Evolutionary conservation across 2,888 invertebrate species (phyloP).

Genomic region (Anticlea derivata): DNA sequence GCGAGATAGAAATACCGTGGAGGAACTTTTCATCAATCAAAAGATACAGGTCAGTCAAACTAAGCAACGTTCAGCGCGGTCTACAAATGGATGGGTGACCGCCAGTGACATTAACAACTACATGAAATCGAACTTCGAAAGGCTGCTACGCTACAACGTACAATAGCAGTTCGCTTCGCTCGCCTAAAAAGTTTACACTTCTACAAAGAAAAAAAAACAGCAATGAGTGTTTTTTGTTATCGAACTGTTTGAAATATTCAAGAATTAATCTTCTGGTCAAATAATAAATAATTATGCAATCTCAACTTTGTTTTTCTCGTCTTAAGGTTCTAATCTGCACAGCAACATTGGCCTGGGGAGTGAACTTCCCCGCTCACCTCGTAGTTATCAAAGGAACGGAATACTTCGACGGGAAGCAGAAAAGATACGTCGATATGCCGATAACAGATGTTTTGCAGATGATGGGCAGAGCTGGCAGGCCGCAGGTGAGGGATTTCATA

Average conservation of each 20-base stretch:
- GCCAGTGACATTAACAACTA: too few species aligned
- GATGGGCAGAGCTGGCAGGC: constrained; percentile 99
- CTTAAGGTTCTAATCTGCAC: constrained; percentile 95
- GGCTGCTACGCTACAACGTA: too few species aligned
- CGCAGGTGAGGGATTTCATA: constrained; percentile 71
- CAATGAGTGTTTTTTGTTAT: too few species aligned
- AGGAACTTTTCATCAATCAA: constrained; percentile 96
- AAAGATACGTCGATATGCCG: constrained; percentile 99
- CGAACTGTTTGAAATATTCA: too few species aligned
- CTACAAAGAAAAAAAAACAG: too few species aligned
- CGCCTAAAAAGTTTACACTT: too few species aligned
- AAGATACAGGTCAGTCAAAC: constrained; percentile 95
- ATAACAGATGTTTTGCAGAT: constrained; percentile 99
- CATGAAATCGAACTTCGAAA: too few species aligned
- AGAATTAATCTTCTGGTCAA: too few species aligned
- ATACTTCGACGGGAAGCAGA: constrained; percentile 98
- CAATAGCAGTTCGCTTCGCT: too few species aligned
- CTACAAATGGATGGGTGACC: too few species aligned
- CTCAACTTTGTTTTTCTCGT: neutral
- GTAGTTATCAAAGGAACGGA: constrained; percentile 99
- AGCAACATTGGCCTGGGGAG: constrained; percentile 99
- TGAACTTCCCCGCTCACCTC: constrained; percentile 98
- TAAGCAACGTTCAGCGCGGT: too few species aligned
- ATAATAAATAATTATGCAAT: too few species aligned
- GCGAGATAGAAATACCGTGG: constrained; percentile 94